Conservation (phyloP, 2,888 invertebrate genomes). For the Malthinus seriepunctatus region DNA sequence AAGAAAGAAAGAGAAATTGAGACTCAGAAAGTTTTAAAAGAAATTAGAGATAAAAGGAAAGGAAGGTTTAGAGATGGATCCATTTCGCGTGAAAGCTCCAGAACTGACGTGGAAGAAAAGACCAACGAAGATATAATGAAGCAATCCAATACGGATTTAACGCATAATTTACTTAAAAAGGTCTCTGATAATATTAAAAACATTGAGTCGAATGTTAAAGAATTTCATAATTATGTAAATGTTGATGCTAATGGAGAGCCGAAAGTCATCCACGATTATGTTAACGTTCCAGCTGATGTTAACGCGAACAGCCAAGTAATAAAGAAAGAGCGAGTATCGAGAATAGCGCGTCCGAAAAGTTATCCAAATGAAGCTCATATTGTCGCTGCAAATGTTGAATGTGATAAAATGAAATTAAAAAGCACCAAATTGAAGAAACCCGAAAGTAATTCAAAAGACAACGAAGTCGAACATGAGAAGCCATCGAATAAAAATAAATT, state of each 20-base stretch:
- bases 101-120: conserved; percentile 8
- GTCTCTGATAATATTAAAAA: conserved; percentile 48
- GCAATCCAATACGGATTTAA: conserved; percentile 33
- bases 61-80: conserved; percentile 45
- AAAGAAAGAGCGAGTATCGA: conserved; percentile 53
- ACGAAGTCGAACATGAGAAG: conserved; percentile 34
- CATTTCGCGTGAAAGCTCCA: conserved; percentile 40
- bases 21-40: conserved; percentile 68
- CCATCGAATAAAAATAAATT: conserved; percentile 58
- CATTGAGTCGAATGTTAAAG: conserved; percentile 41
- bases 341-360: conserved; percentile 60
- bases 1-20: conserved; percentile 69
- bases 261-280: conserved; percentile 9
- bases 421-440: conserved; percentile 40
- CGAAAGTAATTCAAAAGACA: conserved; percentile 10
- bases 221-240: conserved; percentile 46
- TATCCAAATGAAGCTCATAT: conserved; percentile 57
- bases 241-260: conserved; percentile 18
- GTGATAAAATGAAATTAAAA: conserved; percentile 52
- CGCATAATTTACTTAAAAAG: conserved; percentile 41
- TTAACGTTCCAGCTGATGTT: conserved; percentile 41
- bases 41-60: conserved; percentile 66
- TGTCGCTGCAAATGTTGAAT: conserved; percentile 40
- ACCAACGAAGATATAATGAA: conserved; percentile 1
- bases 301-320: conserved; percentile 38